A percentile compares a stretch with the other conserved stretches of the same genome.
Evolutionary conservation across 2,888 invertebrate species (phyloP).

Genomic region (Galerucella nymphaeae): DNA sequence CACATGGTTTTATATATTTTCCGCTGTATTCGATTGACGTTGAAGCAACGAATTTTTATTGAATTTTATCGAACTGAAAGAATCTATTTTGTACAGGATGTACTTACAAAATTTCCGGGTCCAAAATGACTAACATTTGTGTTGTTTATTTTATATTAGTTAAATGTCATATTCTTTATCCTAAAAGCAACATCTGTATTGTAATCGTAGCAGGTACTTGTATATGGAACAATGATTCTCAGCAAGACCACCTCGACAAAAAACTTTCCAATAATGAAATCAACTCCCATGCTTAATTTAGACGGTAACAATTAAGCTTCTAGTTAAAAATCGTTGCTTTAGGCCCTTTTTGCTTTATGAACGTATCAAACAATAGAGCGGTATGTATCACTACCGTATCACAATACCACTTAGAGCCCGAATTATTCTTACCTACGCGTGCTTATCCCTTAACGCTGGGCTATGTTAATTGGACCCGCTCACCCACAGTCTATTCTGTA

Average conservation of each 20-base stretch:
- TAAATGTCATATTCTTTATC: no score
- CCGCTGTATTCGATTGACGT: slow-evolving; percentile 36
- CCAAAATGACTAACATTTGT: no score
- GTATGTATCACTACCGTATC: slow-evolving; percentile 58
- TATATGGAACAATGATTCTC: slow-evolving; percentile 24
- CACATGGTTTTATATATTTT: slow-evolving; percentile 50
- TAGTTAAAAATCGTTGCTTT: slow-evolving; percentile 41
- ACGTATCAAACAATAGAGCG: slow-evolving; percentile 51
- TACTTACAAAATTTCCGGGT: no score
- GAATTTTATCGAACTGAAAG: background rate
- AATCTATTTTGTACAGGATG: background rate
- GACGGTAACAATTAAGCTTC: slow-evolving; percentile 50
- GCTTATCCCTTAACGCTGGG: slow-evolving; percentile 44
- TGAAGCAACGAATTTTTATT: background rate
- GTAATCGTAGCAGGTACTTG: slow-evolving; percentile 18
- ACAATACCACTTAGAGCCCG: slow-evolving; percentile 58
- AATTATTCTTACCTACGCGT: slow-evolving; percentile 57
- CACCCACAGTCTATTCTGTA: slow-evolving; percentile 39
- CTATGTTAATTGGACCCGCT: slow-evolving; percentile 59
- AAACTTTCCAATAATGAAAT: slow-evolving; percentile 31
- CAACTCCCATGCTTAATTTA: slow-evolving; percentile 45
- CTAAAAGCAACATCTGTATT: background rate
- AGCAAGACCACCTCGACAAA: slow-evolving; percentile 28
- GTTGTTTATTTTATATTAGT: no score
- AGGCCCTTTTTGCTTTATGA: slow-evolving; percentile 35